phyloP scores from a whole-genome alignment of 2,888 invertebrate genomes.

The Lysandra bellargus region DNA sequence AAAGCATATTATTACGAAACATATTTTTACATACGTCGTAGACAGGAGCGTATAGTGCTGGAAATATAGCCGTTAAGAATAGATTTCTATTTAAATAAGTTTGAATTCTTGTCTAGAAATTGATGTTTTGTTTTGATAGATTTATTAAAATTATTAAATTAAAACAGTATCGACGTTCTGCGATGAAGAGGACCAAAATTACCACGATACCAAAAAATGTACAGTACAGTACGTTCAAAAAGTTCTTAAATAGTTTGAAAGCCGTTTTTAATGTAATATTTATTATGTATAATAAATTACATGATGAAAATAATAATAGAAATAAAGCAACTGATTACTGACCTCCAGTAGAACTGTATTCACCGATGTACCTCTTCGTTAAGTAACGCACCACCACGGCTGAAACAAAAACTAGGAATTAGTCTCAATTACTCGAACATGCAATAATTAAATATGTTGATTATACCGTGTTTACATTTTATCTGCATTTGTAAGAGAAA shows the following conservation, averaged over 20 bases:
- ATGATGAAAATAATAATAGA: no score
- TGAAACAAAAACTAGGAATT: constrained; percentile 74
- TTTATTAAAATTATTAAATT: neutral
- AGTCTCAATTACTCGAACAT: constrained; percentile 34
- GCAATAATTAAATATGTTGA: constrained; percentile 45
- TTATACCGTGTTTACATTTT: constrained; percentile 52
- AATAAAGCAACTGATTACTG: constrained; percentile 52
- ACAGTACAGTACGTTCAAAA: no score
- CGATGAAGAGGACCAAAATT: no score
- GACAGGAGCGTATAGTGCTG: neutral
- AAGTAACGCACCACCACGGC: constrained; percentile 88
- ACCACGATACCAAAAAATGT: no score
- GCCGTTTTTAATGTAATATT: no score
- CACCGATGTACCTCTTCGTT: constrained; percentile 89
- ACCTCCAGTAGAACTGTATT: constrained; percentile 90
- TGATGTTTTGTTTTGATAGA: neutral
- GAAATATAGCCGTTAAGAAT: constrained; percentile 1
- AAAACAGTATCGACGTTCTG: no score
- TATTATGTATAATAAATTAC: no score
- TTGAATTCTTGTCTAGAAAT: neutral
- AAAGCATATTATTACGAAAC: neutral
- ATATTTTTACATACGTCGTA: neutral
- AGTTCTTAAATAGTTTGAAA: no score
- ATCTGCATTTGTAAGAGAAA: constrained; percentile 66
- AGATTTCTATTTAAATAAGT: constrained; percentile 9